Conservation (phyloP, 2,113 vertebrate genomes). For the Ophiodon elongatus region DNA sequence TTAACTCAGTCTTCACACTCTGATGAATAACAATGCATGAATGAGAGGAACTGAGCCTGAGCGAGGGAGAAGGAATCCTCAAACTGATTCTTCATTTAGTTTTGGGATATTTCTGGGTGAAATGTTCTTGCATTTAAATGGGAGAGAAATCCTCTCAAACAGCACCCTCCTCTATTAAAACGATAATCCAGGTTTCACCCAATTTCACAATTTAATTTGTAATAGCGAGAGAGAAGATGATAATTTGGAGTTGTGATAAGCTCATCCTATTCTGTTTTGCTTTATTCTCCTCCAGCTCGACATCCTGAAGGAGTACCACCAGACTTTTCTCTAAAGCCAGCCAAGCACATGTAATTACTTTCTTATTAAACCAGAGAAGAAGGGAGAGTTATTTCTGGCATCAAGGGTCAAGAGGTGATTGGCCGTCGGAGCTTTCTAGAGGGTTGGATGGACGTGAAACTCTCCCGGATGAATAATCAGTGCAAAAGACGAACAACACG, state of each 20-base stretch:
- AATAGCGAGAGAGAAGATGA: neutral
- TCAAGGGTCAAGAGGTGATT: constrained; percentile 46
- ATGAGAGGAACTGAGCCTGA: constrained; percentile 12
- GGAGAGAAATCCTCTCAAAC: neutral
- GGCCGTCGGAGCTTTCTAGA: constrained; percentile 39
- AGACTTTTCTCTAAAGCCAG: constrained; percentile 15
- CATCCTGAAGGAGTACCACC: constrained; percentile 7
- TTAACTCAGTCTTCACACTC: constrained; percentile 34
- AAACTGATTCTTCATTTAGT: neutral
- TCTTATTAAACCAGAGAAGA: constrained; percentile 51
- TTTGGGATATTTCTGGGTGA: neutral
- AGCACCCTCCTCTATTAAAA: neutral
- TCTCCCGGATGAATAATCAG: constrained; percentile 26
- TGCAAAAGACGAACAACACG: neutral
- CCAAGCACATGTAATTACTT: constrained; percentile 44
- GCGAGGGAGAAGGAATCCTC: neutral
- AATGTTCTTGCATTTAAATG: neutral
- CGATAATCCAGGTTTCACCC: neutral
- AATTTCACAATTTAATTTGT: neutral
- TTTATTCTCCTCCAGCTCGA: neutral
- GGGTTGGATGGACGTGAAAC: constrained; percentile 19
- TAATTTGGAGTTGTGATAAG: neutral
- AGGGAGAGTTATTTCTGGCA: constrained; percentile 67
- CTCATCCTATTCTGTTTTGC: neutral
- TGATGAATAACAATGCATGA: constrained; percentile 25